These are phyloP conservation scores for Holacanthus passer DNA, from an alignment of 2,113 vertebrate species.

Conservation along the genomic window DNA sequence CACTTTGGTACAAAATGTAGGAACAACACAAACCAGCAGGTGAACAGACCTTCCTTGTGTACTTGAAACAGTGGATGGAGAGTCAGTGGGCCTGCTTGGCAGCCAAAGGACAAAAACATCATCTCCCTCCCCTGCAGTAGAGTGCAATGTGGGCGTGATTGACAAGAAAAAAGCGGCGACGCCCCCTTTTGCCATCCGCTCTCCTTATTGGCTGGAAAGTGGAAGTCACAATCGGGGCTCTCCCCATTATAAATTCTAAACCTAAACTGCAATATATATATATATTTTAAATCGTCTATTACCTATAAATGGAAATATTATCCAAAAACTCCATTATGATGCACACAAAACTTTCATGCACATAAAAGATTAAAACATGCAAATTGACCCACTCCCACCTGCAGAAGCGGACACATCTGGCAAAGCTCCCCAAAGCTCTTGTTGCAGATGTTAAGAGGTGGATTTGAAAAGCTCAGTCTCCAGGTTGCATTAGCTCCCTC, in stretches of 20 bases:
- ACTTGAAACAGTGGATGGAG: conserved; percentile 19
- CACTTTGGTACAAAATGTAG: not conserved
- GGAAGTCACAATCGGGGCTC: conserved; percentile 60
- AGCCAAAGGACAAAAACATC: conserved; percentile 47
- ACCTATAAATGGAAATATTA: not conserved
- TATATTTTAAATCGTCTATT: not conserved
- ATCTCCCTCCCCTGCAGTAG: conserved; percentile 38
- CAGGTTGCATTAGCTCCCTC: conserved; percentile 10
- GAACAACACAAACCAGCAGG: not conserved
- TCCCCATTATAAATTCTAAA: conserved; percentile 28
- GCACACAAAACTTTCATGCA: not conserved
- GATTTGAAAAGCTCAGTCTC: conserved; percentile 16
- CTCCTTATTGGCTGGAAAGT: conserved; percentile 65
- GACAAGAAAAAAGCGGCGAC: conserved; percentile 5
- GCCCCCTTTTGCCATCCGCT: conserved; percentile 29
- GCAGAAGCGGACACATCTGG: not conserved
- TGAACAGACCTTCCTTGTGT: not conserved
- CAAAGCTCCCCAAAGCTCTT: not conserved
- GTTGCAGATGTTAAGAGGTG: not conserved
- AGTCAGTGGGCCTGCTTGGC: conserved; percentile 33
- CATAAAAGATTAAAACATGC: not conserved
- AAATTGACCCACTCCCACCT: not conserved
- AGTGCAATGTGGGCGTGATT: conserved; percentile 60
- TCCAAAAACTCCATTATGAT: not conserved
- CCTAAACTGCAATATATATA: not conserved